These are phyloP conservation scores for Brachionus koreanus DNA, from an alignment of 1,140 invertebrate genomes.

Conservation along the genomic window DNA sequence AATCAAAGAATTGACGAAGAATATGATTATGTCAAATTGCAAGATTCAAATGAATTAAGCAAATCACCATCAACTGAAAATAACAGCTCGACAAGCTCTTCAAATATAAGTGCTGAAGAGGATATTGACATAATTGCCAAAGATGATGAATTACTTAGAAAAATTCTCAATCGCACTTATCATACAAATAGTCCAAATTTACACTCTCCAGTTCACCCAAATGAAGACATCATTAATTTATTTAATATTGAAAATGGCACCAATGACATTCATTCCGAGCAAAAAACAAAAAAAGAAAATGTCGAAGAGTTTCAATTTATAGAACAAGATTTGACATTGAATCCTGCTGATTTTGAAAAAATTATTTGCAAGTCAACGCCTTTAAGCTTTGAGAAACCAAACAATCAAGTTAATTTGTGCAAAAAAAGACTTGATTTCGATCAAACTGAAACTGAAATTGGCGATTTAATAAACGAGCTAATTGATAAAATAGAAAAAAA, in stretches of 20 bases:
- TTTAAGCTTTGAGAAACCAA: background rate
- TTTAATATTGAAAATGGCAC: background rate
- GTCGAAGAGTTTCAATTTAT: background rate
- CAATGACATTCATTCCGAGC: background rate
- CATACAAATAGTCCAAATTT: slow-evolving; percentile 26
- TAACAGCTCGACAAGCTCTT: background rate
- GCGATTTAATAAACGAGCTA: background rate
- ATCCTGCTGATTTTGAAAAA: slow-evolving; percentile 9
- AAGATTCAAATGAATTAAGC: background rate
- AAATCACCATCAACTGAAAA: slow-evolving; percentile 4
- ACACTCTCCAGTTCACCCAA: slow-evolving; percentile 3
- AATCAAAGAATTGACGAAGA: background rate
- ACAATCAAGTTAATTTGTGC: background rate
- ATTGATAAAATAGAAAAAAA: background rate
- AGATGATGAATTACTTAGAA: slow-evolving; percentile 3
- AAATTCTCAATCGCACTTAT: slow-evolving; percentile 18
- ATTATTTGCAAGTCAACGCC: slow-evolving; percentile 16
- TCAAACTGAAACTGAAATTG: background rate
- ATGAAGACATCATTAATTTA: slow-evolving; percentile 11
- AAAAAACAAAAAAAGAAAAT: background rate
- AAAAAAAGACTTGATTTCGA: slow-evolving; percentile 22
- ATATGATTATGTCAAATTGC: slow-evolving; percentile 11
- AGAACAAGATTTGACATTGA: background rate
- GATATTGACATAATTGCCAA: slow-evolving; percentile 30
- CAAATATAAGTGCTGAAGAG: background rate